Conservation (phyloP, 1,140 invertebrate species). For the Oryzaephilus surinamensis region DNA sequence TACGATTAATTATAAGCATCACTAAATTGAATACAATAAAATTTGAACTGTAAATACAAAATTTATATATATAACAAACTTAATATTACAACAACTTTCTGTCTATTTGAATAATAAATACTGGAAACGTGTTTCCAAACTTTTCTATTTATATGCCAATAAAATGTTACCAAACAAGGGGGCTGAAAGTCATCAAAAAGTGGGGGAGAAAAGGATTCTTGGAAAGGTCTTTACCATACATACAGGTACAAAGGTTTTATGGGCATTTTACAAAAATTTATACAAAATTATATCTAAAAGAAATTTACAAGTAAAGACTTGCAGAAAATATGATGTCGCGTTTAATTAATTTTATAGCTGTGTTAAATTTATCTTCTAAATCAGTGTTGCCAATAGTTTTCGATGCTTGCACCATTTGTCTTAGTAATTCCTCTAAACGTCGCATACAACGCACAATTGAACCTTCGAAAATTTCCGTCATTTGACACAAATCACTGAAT, state of each 20-base stretch:
- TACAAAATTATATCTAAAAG: neutral
- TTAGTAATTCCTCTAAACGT: constrained; percentile 86
- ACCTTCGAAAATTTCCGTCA: constrained; percentile 98
- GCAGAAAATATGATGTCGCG: constrained; percentile 98
- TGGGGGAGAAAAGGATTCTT: no score
- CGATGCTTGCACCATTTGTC: constrained; percentile 91
- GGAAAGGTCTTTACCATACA: neutral
- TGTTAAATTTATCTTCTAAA: constrained; percentile 92
- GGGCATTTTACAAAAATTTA: no score
- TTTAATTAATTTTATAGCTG: constrained; percentile 87
- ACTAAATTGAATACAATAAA: no score
- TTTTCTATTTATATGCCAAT: no score
- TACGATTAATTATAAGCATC: no score
- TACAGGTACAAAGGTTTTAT: neutral
- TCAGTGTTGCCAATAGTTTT: constrained; percentile 96
- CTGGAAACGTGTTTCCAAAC: no score
- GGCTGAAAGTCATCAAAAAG: no score
- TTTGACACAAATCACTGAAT: constrained; percentile 91
- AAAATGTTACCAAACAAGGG: no score
- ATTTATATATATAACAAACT: no score
- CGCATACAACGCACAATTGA: constrained; percentile 97
- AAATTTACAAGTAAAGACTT: constrained; percentile 83
- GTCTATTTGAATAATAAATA: no score
- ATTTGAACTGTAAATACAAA: no score
- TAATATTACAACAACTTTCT: no score